Conservation (phyloP, 2,113 vertebrate genomes). For the Trogon surrucura region DNA sequence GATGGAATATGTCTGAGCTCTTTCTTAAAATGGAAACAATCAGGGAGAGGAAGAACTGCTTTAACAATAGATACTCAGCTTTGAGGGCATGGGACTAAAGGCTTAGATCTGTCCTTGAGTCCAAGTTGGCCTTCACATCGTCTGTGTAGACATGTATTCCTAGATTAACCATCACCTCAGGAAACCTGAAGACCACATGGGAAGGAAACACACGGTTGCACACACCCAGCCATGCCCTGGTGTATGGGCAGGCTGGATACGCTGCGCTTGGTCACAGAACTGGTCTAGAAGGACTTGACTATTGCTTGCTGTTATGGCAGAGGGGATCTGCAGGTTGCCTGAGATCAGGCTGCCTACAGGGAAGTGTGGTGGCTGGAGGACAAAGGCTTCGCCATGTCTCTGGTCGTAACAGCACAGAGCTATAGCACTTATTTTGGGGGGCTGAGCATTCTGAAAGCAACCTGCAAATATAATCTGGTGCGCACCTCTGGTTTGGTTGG, state of each 20-base stretch:
- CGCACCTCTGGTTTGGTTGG: neutral
- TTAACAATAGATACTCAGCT: neutral
- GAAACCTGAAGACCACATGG: neutral
- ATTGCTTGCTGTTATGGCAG: neutral
- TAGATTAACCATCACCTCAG: neutral
- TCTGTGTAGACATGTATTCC: neutral
- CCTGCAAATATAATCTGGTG: neutral
- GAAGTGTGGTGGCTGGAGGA: neutral
- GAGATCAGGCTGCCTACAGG: neutral
- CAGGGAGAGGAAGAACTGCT: neutral
- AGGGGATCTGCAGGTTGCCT: neutral
- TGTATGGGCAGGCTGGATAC: accelerated
- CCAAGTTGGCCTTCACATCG: neutral
- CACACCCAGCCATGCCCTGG: neutral
- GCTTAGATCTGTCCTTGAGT: neutral
- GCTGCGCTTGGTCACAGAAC: neutral
- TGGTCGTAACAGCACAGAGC: neutral
- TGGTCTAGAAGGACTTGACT: neutral
- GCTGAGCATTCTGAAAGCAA: neutral
- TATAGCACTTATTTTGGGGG: neutral
- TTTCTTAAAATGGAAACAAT: neutral
- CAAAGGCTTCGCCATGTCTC: neutral
- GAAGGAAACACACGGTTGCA: neutral
- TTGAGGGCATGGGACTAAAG: neutral
- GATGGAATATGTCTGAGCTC: neutral